Evolutionary conservation across 2,797 vertebrate genomes (phyloP), one percentile per base, ranked within the genome.

Genomic region (Bufotes viridis): DNA sequence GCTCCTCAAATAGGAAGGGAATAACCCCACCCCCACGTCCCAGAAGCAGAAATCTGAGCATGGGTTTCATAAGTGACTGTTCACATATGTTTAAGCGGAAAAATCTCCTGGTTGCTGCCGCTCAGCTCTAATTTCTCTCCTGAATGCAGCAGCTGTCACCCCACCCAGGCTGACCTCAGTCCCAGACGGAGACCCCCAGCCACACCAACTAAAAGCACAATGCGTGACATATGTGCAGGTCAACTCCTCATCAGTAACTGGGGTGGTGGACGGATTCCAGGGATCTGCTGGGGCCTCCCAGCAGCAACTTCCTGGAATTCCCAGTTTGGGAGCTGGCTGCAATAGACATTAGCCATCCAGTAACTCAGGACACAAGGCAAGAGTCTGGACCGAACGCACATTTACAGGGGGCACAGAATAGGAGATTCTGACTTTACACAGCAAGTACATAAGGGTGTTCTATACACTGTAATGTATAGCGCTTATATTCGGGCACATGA

Each of bases 51-150:
- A 89, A 89, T 75, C 74, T 55, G 88, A 89, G 88, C 53, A 18
- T 10, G 76, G 69, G 80, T 78, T 88, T 89, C 84, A 82, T 55
- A 89, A 89, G 84, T 42, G 84, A n/a, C 72, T 70, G 53, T 78
- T 83, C 84, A 75, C 88, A 83, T 86, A 83, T 78, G 88, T 89
- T 89, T 89, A 79, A 89, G 83, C 29, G 61, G 0, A 87, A 53
- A 84, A 90, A 90, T 0, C 85, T 91, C 55, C 60, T 80, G 14
- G 7, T 13, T 22, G 60, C 22, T 72, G 86, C 76, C 70, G 85
- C 24, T 12, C 87, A 90, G 86, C 89, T 92, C 89, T 86, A 82
- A 65, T 92, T 93, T 92, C 92, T 90, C 69, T 76, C 57, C 85
- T 87, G 84, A 84, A 90, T 87, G 90, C 91, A 90, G 0, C 89